Base-by-base conservation (phyloP, 2,888 invertebrate genomes). In the Lithophane semibrunnea region DNA sequence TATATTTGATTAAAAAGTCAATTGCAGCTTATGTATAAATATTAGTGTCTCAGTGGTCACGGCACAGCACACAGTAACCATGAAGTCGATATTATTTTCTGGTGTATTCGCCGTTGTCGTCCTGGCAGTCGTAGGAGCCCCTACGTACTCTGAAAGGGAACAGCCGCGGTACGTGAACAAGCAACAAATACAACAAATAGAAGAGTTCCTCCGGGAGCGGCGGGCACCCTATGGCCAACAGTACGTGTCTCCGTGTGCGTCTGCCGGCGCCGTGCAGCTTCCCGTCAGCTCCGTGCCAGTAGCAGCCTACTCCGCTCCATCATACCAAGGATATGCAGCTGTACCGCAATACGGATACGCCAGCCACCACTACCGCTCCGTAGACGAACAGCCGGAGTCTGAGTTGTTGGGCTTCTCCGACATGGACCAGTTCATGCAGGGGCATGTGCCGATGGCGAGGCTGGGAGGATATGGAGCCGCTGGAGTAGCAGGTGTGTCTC, bases 391-490 rank as follows among this genome's bases (percentile, higher is more conserved):
- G 42, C 88, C 90, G 10, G 93, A 93, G 13, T 85, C 86, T 8
- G 95, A 95, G 75, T 85, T 93, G 67, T 82, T 95, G 84, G 90
- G 87, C 73, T 94, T 92, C 88, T 94, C 94, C 0, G 95, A 96
- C 61, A 91, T 91, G 90, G 93, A 94, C 7, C 91, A 88, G 37
- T 75, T 88, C 37, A 88, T 88, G 86, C 80, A 91, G 9, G 93
- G 93, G 44, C 94, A 93, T 49, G 74, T 90, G 47, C 92, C 93
- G 21, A 91, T 92, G 91, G 92, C 93, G 3, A 91, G 95, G 70
- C 90, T 90, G 44, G 91, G 90, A 16, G 90, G 87, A 29, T 91
- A 90, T 66, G 89, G 88, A 0, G 78, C 90, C 1, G 73, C 83
- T 21, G 66, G 83, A 1, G 10, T 82, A 7, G 80, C 74, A 47